Percentiles rank a stretch among this genome's conserved stretches.
Conservation (phyloP, 2,888 invertebrate species). For the Rosalia funebris region DNA sequence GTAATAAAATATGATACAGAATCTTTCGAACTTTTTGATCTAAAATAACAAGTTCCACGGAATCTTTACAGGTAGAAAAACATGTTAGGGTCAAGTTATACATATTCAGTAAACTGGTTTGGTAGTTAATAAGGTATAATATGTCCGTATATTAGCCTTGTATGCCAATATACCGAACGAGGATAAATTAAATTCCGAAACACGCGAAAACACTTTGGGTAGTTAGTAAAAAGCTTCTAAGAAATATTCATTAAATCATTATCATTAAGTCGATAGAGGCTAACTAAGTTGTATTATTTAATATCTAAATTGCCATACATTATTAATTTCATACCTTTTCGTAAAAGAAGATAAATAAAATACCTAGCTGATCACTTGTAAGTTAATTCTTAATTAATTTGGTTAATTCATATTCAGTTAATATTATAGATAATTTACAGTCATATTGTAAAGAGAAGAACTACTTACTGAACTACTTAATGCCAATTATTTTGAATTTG, state of each 20-base stretch:
- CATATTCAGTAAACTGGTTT: slow-evolving; percentile 14
- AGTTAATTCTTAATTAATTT: no score
- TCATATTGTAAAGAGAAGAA: no score
- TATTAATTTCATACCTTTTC: no score
- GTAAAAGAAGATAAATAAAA: no score
- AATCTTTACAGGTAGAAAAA: neutral
- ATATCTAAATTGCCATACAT: no score
- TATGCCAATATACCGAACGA: neutral
- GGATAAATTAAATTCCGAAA: neutral
- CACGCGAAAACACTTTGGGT: neutral
- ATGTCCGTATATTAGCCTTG: neutral
- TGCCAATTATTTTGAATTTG: no score
- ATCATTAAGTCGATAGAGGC: neutral
- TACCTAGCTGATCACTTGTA: no score
- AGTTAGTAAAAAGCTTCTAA: neutral
- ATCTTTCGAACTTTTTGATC: neutral
- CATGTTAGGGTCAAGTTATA: neutral
- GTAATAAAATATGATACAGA: neutral
- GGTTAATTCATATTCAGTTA: no score
- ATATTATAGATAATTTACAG: no score
- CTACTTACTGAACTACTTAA: no score
- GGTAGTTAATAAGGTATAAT: slow-evolving; percentile 1
- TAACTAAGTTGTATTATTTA: no score
- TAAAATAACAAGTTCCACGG: slow-evolving; percentile 5
- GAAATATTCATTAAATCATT: no score